A percentile compares a stretch with the other conserved stretches of the same genome.
phyloP scores from a whole-genome alignment of 92 coral and sea anemone genomes.

The Epizoanthus ramosus region DNA sequence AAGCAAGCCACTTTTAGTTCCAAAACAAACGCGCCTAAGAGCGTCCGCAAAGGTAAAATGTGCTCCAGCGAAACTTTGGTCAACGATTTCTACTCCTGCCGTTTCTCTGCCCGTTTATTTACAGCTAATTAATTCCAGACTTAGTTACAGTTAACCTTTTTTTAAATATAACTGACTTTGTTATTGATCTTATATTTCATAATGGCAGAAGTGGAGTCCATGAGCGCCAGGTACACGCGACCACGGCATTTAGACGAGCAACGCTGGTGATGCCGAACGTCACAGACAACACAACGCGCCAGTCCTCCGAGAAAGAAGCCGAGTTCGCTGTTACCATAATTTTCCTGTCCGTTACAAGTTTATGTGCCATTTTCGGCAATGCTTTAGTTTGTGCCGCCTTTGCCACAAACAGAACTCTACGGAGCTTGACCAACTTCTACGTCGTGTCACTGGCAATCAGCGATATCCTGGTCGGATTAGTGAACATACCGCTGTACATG shows the following conservation, averaged over 20 bases:
- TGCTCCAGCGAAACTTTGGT: neutral
- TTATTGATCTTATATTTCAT: neutral
- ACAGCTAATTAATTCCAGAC: neutral
- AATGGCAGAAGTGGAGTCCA: conserved; percentile 9
- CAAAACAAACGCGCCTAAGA: conserved; percentile 2
- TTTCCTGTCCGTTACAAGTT: conserved; percentile 62
- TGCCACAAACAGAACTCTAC: conserved; percentile 78
- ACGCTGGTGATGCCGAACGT: conserved; percentile 20
- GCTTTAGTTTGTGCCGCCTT: conserved; percentile 83
- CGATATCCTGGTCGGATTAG: conserved; percentile 76
- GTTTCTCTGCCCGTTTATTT: neutral
- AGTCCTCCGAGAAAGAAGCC: conserved; percentile 6
- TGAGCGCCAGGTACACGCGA: conserved; percentile 26
- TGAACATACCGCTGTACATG: conserved; percentile 83
- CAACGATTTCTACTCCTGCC: neutral
- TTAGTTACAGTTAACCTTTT: conserved; percentile 14
- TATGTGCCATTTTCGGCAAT: conserved; percentile 82
- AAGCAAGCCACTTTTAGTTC: neutral
- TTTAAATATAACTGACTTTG: neutral
- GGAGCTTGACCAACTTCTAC: conserved; percentile 81
- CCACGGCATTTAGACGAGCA: neutral
- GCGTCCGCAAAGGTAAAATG: neutral
- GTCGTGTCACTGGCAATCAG: conserved; percentile 86
- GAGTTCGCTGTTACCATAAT: conserved; percentile 58
- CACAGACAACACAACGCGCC: neutral